A percentile compares a stretch with the other conserved stretches of the same genome.
phyloP scores from a whole-genome alignment of 2,888 invertebrate genomes.

The Elysia crispata region DNA sequence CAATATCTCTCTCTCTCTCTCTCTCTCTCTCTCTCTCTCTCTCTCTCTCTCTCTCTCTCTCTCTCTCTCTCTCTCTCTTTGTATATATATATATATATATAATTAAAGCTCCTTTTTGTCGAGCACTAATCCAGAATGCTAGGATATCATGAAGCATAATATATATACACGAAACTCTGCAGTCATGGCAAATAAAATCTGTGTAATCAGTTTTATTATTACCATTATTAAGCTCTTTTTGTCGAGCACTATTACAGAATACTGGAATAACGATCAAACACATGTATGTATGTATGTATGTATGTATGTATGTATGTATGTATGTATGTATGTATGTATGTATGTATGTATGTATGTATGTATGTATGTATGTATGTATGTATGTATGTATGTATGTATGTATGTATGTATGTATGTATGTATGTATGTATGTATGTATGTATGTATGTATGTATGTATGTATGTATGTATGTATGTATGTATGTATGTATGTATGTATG shows the following conservation, averaged over 20 bases:
- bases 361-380: background rate
- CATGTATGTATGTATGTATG: too few species aligned
- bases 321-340: background rate
- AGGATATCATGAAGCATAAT: too few species aligned
- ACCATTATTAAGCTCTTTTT: too few species aligned
- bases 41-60: constrained; percentile 3
- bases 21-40: constrained; percentile 9
- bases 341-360: background rate
- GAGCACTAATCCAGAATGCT: background rate
- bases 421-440: background rate
- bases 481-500: constrained; percentile 4
- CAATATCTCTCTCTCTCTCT: too few species aligned
- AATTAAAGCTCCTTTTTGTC: background rate
- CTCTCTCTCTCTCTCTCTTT: too few species aligned
- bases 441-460: constrained; percentile 9
- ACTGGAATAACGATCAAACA: too few species aligned
- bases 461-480: constrained; percentile 9
- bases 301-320: background rate
- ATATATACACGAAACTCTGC: too few species aligned
- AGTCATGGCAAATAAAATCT: too few species aligned
- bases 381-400: background rate
- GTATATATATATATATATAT: too few species aligned
- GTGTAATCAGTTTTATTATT: too few species aligned
- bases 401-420: background rate
- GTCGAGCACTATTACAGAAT: too few species aligned